phyloP scores from a whole-genome alignment of 1,140 invertebrate genomes.

The Drosophila willistoni region DNA sequence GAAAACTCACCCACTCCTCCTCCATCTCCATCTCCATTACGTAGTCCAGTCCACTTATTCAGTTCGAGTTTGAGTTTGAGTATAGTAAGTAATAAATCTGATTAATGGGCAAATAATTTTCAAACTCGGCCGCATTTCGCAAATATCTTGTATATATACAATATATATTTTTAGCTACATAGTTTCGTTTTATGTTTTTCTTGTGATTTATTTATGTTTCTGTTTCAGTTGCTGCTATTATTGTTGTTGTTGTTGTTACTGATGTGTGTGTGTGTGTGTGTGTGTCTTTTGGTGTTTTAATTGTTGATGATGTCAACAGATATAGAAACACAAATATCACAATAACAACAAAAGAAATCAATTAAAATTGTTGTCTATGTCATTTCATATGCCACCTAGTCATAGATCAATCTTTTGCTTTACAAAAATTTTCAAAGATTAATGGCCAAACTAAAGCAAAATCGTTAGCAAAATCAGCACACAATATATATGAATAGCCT shows the following conservation, averaged over 20 bases:
- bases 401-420: not conserved
- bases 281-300: conserved; percentile 6
- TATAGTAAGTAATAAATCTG: conserved; percentile 54
- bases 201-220: conserved; percentile 60
- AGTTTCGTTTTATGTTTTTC: conserved; percentile 70
- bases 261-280: conserved; percentile 12
- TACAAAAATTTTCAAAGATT: conserved; percentile 1
- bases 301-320: conserved; percentile 43
- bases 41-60: not conserved
- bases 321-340: conserved; percentile 9
- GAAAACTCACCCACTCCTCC: conserved; percentile 8
- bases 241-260: conserved; percentile 35
- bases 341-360: conserved; percentile 22
- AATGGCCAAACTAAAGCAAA: not conserved
- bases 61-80: not conserved
- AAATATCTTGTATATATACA: conserved; percentile 21
- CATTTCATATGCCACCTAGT: conserved; percentile 13
- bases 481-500: too few relatives aligned
- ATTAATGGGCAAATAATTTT: conserved; percentile 67
- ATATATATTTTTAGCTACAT: conserved; percentile 20
- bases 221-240: conserved; percentile 28
- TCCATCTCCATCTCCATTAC: not conserved
- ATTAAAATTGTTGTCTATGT: conserved; percentile 40
- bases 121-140: conserved; percentile 34
- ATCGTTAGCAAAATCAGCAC: not conserved